A percentile compares a stretch with the other conserved stretches of the same genome.
Evolutionary conservation across 1,140 invertebrate genomes (phyloP).

Genomic region (Orchestia grillus): DNA sequence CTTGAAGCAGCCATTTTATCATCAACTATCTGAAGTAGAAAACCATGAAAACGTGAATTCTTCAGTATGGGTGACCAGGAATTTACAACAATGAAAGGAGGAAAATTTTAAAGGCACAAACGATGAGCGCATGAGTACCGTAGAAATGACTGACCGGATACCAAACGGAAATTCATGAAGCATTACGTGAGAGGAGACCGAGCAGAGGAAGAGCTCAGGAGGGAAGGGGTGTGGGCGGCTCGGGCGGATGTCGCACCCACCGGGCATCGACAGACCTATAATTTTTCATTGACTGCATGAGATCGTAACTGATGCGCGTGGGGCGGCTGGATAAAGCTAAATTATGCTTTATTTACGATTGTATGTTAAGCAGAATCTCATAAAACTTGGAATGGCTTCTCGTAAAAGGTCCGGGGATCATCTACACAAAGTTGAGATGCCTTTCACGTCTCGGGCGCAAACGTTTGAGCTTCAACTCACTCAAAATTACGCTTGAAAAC

Average conservation of each 20-base stretch:
- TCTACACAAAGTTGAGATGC: neutral
- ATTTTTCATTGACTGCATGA: neutral
- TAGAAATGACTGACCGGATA: neutral
- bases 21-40: too few species aligned
- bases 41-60: too few species aligned
- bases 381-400: neutral
- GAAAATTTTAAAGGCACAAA: too few species aligned
- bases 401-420: neutral
- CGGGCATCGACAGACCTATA: neutral
- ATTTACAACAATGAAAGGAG: too few species aligned
- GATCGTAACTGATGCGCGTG: neutral
- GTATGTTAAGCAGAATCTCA: neutral
- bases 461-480: too few species aligned
- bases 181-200: neutral
- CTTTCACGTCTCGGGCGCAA: neutral
- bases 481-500: too few species aligned
- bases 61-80: too few species aligned
- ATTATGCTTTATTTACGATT: constrained; percentile 2
- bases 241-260: neutral
- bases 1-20: too few species aligned
- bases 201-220: neutral
- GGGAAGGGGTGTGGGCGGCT: neutral
- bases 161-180: neutral
- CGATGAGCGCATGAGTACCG: neutral
- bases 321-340: neutral